These are phyloP conservation scores for Psylliodes chrysocephalus DNA, from an alignment of 2,888 invertebrate species.

Conservation along the genomic window DNA sequence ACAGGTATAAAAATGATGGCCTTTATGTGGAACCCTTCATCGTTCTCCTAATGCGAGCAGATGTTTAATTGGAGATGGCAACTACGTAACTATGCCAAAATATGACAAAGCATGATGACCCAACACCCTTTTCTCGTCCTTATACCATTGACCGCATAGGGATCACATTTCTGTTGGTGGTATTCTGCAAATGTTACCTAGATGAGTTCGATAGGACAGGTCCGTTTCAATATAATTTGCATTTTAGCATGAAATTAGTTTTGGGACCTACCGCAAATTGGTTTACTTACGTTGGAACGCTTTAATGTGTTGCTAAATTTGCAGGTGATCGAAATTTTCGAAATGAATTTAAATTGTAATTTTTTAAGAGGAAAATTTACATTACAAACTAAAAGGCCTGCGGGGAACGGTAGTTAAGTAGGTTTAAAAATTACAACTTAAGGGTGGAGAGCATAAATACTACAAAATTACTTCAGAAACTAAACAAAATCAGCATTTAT, in stretches of 20 bases:
- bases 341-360: too few species aligned
- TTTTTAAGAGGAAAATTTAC: neutral
- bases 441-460: too few species aligned
- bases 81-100: slow-evolving; percentile 11
- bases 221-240: neutral
- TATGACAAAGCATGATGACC: slow-evolving; percentile 9
- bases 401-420: too few species aligned
- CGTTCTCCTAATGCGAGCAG: slow-evolving; percentile 36
- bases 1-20: slow-evolving; percentile 45
- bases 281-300: neutral
- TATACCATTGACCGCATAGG: slow-evolving; percentile 7
- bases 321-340: neutral
- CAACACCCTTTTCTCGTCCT: slow-evolving; percentile 13
- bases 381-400: too few species aligned
- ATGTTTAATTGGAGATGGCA: slow-evolving; percentile 24
- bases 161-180: slow-evolving; percentile 21
- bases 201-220: neutral
- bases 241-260: slow-evolving; percentile 16
- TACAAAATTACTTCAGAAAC: too few species aligned
- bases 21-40: slow-evolving; percentile 29
- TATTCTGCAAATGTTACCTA: slow-evolving; percentile 17
- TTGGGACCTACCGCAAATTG: neutral
- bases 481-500: too few species aligned
- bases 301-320: too few species aligned
- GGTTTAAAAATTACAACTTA: too few species aligned